Base-by-base conservation (phyloP, 2,113 vertebrate genomes). In the Paedocypris sp. region DNA sequence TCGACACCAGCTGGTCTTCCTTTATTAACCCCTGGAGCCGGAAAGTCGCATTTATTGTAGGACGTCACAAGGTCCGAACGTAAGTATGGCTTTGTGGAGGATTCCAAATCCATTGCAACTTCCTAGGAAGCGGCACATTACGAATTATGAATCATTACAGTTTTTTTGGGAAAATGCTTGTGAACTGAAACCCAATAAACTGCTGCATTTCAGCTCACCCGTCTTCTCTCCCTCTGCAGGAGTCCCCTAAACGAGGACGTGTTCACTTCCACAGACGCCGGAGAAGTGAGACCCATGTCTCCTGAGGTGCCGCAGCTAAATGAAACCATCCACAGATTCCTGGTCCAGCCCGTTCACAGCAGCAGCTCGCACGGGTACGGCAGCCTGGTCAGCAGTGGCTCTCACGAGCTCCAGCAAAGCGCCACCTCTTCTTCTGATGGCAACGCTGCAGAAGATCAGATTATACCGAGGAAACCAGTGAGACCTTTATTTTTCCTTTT, bases 1-100 rank as follows among this genome's bases (percentile, higher is more conserved):
- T 93, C 54, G 91, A 93, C 77, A 93, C 89, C 68, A 91, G 89
- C 80, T 93, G 91, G 91, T 91, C 89, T 1, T 89, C 89, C 63
- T 93, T 92, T 0, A 86, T 93, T 52, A 91, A 93, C 56, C 91
- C 91, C 19, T 93, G 91, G 91, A 93, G 88, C 74, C 83, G 90
- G 26, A 92, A 93, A 68, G 89, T 93, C 71, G 86, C 90, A 1
- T 92, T 93, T 23, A 85, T 93, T 6, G 80, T 92, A 6, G 91
- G 91, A 1, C 86, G 91, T 3, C 91, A 93, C 79, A 92, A 92
- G 90, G 91, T 93, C 32, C 75, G 89, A 75, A 91, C 87, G 91
- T 93, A 75, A 85, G 87, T 79, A 5, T n/a, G n/a, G n/a, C n/a
- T n/a, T n/a, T n/a, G n/a, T n/a, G n/a, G n/a, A n/a, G n/a, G n/a